Base-by-base conservation (phyloP, 2,888 invertebrate species). In the Tricholauxania praeusta region DNA sequence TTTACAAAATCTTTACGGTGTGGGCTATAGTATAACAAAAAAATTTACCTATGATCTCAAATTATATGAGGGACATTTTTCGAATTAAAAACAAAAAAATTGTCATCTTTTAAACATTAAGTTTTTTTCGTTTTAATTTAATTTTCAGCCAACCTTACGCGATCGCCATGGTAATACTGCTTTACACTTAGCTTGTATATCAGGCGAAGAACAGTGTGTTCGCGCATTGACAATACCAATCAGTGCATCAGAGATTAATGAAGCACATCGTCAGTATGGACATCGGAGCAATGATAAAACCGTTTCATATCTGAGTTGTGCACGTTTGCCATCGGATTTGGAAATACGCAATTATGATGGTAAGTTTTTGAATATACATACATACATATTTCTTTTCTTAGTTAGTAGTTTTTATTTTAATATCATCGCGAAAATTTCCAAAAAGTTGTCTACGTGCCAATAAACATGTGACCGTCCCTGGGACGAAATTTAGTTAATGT, bases 331-430 rank as follows among this genome's bases (percentile, higher is more conserved):
- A 79, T 91, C 89, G 79, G 90, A 91, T 82, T 89, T 96, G 80
- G 93, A 96, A 85, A 93, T 94, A 85, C 92, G 92, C 87, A 96
- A 96, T 86, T 95, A 94, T 87, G 91, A 93, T 87, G 96, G 96
- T 96, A 85, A 92, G 92, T 89, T 55, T 15, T 55, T 14, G 15
- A 59, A 73, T 28, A 28, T 28, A 28, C 22, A 22, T 22, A 73
- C 48, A 65, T 53, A 17, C 3, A 19, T 62, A 32, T 62, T 22
- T 39, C n/a, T 62, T 14, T 47, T 10, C 1, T 39, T 8, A 28
- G 5, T 22, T 59, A 22, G 17, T 22, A n/a, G 14, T 17, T 17
- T 59, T 60, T 28, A 15, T 60, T 22, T 59, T n/a, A 4, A 39
- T 28, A 63, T 32, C 14, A n/a, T 47, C n/a, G n/a, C n/a, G n/a